Evolutionary conservation across 1,140 invertebrate genomes (phyloP), one percentile per base, ranked within the genome.

Genomic region (Halictus rubicundus): DNA sequence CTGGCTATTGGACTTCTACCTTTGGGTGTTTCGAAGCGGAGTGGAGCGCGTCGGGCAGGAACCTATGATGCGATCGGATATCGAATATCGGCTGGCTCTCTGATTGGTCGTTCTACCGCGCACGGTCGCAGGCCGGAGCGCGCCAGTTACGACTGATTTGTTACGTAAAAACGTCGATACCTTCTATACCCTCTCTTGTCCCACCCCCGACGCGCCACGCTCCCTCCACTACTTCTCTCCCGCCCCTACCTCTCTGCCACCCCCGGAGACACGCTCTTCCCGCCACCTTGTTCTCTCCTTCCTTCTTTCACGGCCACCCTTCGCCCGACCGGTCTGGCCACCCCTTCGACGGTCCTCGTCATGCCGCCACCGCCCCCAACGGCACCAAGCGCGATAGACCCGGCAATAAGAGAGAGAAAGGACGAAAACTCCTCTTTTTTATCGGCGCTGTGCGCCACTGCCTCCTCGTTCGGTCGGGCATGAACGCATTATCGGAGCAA

Each of bases 141-240:
- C 88, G 82, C 87, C 88, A 91, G 91, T 93, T 92, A 91, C 92
- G 92, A 93, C 92, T 92, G 92, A 93, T 93, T 93, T 93, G 92
- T 93, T 93, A 93, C 92, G 92, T 92, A 93, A 93, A 93, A 93
- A 93, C 92, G 92, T 93, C 92, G 92, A 93, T 93, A 93, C 90
- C 89, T 91, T 91, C 90, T 92, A 92, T 92, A 92, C 85, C 81
- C 87, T 86, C 83, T 86, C 86, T 85, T 84, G 81, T 83, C 66
- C 78, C 84, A 83, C 84, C 81, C 84, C 54, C 79, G 64, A 63
- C 79, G 82, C 82, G 68, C 77, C 82, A 65, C 79, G 21, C 78
- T 77, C 84, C 81, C 81, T 78, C 73, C 42, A 69, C 52, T 37
- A 32, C 49, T 57, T 42, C 73, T 76, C 42, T 52, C 80, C 21